Evolutionary conservation across 2,888 invertebrate genomes (phyloP).

Genomic region (Halictus ligatus): DNA sequence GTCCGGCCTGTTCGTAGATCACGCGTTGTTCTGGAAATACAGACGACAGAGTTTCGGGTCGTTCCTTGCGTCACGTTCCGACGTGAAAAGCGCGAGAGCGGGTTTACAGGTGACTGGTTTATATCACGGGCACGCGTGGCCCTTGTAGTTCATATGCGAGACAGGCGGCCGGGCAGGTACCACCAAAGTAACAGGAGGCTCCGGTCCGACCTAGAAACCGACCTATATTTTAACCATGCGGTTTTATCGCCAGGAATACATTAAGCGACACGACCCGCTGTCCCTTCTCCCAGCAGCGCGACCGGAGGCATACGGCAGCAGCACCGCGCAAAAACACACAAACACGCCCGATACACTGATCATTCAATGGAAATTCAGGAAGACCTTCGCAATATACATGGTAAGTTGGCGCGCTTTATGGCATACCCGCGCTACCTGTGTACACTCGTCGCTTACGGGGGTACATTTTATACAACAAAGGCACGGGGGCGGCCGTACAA

Average conservation of each 20-base stretch:
- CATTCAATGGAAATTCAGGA: conserved; percentile 76
- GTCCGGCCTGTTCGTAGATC: conserved; percentile 19
- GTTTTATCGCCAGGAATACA: conserved; percentile 70
- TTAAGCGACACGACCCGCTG: conserved; percentile 62
- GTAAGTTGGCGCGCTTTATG: conserved; percentile 69
- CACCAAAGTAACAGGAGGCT: conserved; percentile 48
- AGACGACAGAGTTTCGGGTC: conserved; percentile 31
- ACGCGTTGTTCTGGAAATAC: conserved; percentile 6
- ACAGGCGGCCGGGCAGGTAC: conserved; percentile 29
- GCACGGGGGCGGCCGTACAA: conserved; percentile 61
- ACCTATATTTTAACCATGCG: conserved; percentile 71
- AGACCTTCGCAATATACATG: conserved; percentile 68
- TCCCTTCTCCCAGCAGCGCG: conserved; percentile 12
- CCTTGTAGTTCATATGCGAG: conserved; percentile 46
- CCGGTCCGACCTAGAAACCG: conserved; percentile 59
- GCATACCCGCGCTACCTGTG: conserved; percentile 52
- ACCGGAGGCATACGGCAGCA: conserved; percentile 34
- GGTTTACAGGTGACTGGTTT: conserved; percentile 47
- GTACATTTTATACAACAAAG: conserved; percentile 72
- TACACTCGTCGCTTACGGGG: conserved; percentile 55
- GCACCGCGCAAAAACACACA: conserved; percentile 55
- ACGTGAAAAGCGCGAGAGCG: conserved; percentile 44
- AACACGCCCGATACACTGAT: conserved; percentile 69
- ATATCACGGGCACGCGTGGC: conserved; percentile 25
- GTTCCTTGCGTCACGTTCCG: conserved; percentile 17